Base-by-base conservation (phyloP, 1,140 invertebrate species). In the Campoletis sonorensis region DNA sequence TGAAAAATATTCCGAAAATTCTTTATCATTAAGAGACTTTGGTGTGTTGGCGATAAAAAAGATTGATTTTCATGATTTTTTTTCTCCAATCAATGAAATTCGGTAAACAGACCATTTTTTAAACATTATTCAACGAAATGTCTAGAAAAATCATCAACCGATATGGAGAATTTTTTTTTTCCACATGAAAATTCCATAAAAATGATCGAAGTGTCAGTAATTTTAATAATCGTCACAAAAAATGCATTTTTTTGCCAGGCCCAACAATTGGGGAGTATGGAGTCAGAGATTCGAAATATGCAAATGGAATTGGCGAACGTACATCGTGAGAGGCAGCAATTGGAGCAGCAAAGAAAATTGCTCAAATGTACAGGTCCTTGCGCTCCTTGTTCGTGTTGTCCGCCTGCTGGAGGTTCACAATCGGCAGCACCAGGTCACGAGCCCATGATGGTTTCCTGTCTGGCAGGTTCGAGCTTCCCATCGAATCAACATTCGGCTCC, bases 191-290 rank as follows among this genome's bases (percentile, higher is more conserved):
- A n/a, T n/a, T n/a, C n/a, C n/a, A n/a, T n/a, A n/a, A n/a, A n/a
- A n/a, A n/a, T n/a, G n/a, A n/a, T n/a, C n/a, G n/a, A n/a, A n/a
- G n/a, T n/a, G n/a, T n/a, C n/a, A n/a, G n/a, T n/a, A n/a, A n/a
- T n/a, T n/a, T n/a, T n/a, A n/a, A n/a, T n/a, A n/a, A n/a, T n/a
- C n/a, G n/a, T n/a, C n/a, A n/a, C n/a, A n/a, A n/a, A n/a, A n/a
- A n/a, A n/a, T n/a, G 45, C n/a, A 23, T 30, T 40, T 80, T 75
- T 45, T 79, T 85, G 68, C 18, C 70, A 94, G 94, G 93, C 94
- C 90, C 93, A 94, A 84, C 93, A 94, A 86, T 84, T 95, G 49
- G 91, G 89, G 0, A 91, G 89, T n/a, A 94, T 94, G 92, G 94
- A 95, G 86, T 90, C 90, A 33, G 94, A 95, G 84, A 93, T 95